These are phyloP conservation scores for Griposia aprilina DNA, from an alignment of 2,888 invertebrate species.

Conservation along the genomic window DNA sequence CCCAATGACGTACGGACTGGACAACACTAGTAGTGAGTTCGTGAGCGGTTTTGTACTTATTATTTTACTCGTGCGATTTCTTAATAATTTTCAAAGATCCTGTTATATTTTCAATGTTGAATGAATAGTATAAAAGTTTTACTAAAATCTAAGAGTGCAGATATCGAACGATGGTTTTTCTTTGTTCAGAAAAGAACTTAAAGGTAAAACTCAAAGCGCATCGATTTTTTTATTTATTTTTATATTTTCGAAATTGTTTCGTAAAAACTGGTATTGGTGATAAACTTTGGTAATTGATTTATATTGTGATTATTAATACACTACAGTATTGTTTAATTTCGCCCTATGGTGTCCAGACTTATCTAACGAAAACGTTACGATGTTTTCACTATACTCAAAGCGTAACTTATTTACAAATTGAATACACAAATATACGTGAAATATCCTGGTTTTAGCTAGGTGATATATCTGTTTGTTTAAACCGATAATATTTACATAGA, in stretches of 20 bases:
- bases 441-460: neutral
- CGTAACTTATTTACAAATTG: neutral
- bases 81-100: constrained; percentile 21
- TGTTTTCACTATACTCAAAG: constrained; percentile 15
- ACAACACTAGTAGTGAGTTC: constrained; percentile 49
- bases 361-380: neutral
- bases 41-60: constrained; percentile 55
- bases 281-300: neutral
- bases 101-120: constrained; percentile 26
- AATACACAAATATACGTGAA: neutral
- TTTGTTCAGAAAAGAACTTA: constrained; percentile 71
- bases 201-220: constrained; percentile 69
- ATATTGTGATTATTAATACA: neutral
- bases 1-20: constrained; percentile 15
- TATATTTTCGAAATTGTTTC: constrained; percentile 27
- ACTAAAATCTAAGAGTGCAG: constrained; percentile 20
- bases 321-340: constrained; percentile 2
- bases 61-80: constrained; percentile 50
- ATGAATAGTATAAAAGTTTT: constrained; percentile 42
- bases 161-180: constrained; percentile 72
- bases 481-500: neutral
- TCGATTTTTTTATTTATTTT: constrained; percentile 72
- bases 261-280: neutral
- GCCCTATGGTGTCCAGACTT: neutral
- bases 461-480: neutral